A percentile compares a stretch with the other conserved stretches of the same genome.
Conservation (phyloP, 2,888 invertebrate genomes). For the Aleiodes alternator region DNA sequence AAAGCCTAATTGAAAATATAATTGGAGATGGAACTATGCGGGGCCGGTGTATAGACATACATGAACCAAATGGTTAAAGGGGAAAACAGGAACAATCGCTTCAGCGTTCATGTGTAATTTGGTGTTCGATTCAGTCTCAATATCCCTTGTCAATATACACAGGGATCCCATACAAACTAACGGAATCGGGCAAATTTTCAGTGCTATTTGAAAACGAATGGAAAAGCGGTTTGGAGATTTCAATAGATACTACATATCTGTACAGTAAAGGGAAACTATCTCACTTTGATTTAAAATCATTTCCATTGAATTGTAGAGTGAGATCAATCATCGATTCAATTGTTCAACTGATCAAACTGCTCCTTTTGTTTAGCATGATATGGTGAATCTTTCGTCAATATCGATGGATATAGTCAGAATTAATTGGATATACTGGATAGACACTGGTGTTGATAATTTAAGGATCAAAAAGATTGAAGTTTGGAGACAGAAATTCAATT, state of each 20-base stretch:
- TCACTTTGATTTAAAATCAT: too few relatives aligned
- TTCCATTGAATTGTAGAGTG: too few relatives aligned
- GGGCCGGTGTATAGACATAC: neutral
- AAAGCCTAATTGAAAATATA: slow-evolving; percentile 21
- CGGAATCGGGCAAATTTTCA: neutral
- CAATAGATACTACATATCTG: slow-evolving; percentile 6
- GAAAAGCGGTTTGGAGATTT: slow-evolving; percentile 17
- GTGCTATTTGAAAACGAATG: slow-evolving; percentile 1
- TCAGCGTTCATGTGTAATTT: slow-evolving; percentile 22
- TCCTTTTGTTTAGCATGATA: neutral
- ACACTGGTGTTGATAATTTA: neutral
- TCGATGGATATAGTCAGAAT: neutral
- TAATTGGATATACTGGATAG: neutral
- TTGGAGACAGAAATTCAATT: neutral
- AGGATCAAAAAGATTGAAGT: neutral
- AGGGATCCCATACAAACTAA: neutral
- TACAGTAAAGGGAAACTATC: neutral
- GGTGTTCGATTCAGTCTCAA: slow-evolving; percentile 20
- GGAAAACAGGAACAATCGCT: slow-evolving; percentile 28
- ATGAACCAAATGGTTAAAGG: neutral
- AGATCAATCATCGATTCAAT: neutral
- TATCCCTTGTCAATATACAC: slow-evolving; percentile 25
- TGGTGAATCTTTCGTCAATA: neutral
- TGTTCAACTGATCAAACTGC: neutral
- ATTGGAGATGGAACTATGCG: slow-evolving; percentile 7